Conservation (phyloP, 2,888 invertebrate species). For the Deilephila elpenor region DNA sequence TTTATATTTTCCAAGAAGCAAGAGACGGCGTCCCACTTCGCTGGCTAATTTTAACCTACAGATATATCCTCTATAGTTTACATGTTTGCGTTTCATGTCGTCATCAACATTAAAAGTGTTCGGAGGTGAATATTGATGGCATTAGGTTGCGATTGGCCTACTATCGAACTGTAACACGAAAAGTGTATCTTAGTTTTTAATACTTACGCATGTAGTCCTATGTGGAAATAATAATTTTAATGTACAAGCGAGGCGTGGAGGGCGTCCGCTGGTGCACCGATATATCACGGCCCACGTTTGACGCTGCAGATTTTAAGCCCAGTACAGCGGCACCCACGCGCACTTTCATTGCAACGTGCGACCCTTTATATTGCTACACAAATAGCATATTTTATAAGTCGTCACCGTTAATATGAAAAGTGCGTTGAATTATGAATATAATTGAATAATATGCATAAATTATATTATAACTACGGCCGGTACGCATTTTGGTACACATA, state of each 20-base stretch:
- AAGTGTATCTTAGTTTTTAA: conserved; percentile 1
- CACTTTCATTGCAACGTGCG: conserved; percentile 52
- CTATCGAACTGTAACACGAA: neutral
- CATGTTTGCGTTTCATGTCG: conserved; percentile 34
- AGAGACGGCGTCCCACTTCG: conserved; percentile 50
- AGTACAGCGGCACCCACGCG: conserved; percentile 47
- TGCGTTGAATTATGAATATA: neutral
- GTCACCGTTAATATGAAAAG: neutral
- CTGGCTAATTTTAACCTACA: conserved; percentile 51
- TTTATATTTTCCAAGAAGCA: conserved; percentile 54
- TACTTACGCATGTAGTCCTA: neutral
- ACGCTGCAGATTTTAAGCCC: conserved; percentile 43
- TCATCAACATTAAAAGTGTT: conserved; percentile 26
- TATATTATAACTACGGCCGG: neutral
- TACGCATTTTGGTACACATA: conserved; percentile 1
- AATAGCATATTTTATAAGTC: neutral
- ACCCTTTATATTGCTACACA: neutral
- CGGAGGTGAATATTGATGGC: neutral
- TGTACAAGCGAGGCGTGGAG: conserved; percentile 36
- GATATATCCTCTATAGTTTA: conserved; percentile 44
- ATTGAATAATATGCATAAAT: conserved; percentile 7
- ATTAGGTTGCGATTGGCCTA: conserved; percentile 5
- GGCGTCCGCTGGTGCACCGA: conserved; percentile 50
- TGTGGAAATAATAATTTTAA: conserved; percentile 4
- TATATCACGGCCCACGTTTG: conserved; percentile 58